Evolutionary conservation across 1,140 invertebrate species (phyloP), one percentile per base, ranked within the genome.

Genomic region (Gryllus bimaculatus): DNA sequence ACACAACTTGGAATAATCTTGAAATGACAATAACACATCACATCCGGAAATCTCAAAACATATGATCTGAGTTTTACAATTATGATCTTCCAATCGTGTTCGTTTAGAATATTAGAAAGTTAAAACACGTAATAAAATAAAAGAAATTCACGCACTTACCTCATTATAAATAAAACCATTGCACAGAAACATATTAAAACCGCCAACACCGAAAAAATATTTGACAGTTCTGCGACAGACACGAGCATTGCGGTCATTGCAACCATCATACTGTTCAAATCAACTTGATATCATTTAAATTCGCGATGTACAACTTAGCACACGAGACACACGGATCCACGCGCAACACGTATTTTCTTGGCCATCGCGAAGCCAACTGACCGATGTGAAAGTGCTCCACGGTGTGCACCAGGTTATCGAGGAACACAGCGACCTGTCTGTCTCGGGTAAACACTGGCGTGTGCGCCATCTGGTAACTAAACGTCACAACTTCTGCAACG

Each of bases 131-230:
- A 39, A 39, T 39, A 39, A 39, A 39, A 39, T 39, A 39, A 39
- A 75, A 8, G 10, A 39, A 78, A 39, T 39, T 39, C 26, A 39
- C 26, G 26, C 10, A 81, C 84, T 83, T 84, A 90, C 89, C 89
- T 89, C 85, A 89, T 88, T 47, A 90, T 89, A 82, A 90, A 90
- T 73, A 90, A 82, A 66, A 90, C 86, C 85, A 90, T 89, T 39
- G 87, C 88, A 83, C 88, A 89, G 83, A 90, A 90, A 85, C 89
- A 90, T 84, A 92, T 87, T 26, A 92, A 85, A 66, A 91, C 89
- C 20, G 88, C 90, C 80, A 92, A 87, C 82, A 91, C 90, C 81
- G 91, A 91, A 85, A 92, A 90, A 84, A 92, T 90, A 85, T 91
- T 92, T 82, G 91, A 91, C 83, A 92, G 86, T 83, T 92, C 91